Percentiles rank a stretch among this genome's conserved stretches.
These are phyloP conservation scores for Pachyramphus minor DNA, from an alignment of 2,113 vertebrate species.

Conservation along the genomic window DNA sequence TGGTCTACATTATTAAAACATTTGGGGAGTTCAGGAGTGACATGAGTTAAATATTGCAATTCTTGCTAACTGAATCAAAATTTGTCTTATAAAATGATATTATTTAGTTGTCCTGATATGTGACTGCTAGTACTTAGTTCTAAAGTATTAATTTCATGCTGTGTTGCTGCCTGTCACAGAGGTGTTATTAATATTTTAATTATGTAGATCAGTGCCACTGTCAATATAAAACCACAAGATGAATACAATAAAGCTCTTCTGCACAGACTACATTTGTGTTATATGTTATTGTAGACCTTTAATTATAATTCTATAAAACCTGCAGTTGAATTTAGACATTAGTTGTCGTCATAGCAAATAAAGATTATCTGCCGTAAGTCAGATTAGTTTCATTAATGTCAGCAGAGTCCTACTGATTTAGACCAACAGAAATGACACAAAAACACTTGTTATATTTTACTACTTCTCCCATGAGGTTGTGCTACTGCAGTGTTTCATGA, in stretches of 20 bases:
- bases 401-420: not conserved
- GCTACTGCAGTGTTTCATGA: not conserved
- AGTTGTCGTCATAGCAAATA: not conserved
- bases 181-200: conserved; percentile 42
- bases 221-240: conserved; percentile 19
- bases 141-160: not conserved
- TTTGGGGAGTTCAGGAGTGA: not conserved
- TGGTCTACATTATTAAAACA: not conserved
- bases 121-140: not conserved
- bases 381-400: not conserved
- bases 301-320: not conserved
- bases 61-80: not conserved
- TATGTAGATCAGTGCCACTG: conserved; percentile 23
- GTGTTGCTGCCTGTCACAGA: conserved; percentile 13
- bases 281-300: not conserved
- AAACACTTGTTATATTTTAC: conserved; percentile 18
- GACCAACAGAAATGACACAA: not conserved
- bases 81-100: not conserved
- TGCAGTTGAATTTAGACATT: not conserved
- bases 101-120: not conserved
- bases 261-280: not conserved
- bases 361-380: not conserved
- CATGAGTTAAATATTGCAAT: not conserved
- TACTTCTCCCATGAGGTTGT: not conserved
- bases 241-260: not conserved